A percentile compares a stretch with the other conserved stretches of the same genome.
Conservation (phyloP, 2,888 invertebrate genomes). For the Alviniconcha strummeri region DNA sequence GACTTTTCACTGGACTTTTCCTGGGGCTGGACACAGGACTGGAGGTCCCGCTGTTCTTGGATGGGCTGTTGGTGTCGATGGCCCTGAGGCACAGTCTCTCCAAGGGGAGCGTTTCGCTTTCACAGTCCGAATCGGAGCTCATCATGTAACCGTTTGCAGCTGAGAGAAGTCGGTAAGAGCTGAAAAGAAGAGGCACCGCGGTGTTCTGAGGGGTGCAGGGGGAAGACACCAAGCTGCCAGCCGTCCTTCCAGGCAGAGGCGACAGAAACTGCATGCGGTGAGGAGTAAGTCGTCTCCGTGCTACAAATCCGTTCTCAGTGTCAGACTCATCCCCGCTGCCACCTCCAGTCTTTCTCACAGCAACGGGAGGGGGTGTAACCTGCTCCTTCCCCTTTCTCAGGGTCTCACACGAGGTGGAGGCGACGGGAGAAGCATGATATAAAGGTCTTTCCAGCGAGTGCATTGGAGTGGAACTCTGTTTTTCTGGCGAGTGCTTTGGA, state of each 20-base stretch:
- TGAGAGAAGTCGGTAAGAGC: neutral
- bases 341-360: too few relatives aligned
- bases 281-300: neutral
- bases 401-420: too few relatives aligned
- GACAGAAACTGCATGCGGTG: too few relatives aligned
- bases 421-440: too few relatives aligned
- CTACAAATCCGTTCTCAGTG: neutral
- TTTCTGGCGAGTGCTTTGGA: too few relatives aligned
- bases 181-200: neutral
- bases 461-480: too few relatives aligned
- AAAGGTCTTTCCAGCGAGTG: too few relatives aligned
- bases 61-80: slow-evolving; percentile 10
- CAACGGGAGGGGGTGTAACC: too few relatives aligned
- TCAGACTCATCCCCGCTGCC: too few relatives aligned
- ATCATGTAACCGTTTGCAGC: too few relatives aligned
- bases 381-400: too few relatives aligned
- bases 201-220: neutral
- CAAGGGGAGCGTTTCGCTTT: neutral
- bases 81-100: neutral
- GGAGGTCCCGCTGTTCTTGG: neutral
- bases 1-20: slow-evolving; percentile 2
- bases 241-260: neutral
- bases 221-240: neutral
- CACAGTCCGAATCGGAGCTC: neutral
- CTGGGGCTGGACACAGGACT: neutral